A percentile compares a stretch with the other conserved stretches of the same genome.
These are phyloP conservation scores for Aurelia sp. DNA, from an alignment of 30 jellyfish, hydroid and myxozoan species.

Conservation along the genomic window DNA sequence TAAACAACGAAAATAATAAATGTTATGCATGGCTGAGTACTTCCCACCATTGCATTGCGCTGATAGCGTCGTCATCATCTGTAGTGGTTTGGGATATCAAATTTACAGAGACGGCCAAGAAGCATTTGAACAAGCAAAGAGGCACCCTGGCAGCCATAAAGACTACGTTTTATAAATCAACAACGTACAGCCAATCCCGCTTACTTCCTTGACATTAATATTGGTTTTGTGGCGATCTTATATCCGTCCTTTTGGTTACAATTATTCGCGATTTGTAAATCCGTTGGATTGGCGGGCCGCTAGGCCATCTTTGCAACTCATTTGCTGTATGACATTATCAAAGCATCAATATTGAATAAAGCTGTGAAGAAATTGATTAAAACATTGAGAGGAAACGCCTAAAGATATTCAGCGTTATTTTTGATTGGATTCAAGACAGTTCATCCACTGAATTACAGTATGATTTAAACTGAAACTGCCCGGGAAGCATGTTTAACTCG, in stretches of 20 bases:
- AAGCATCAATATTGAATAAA: no score
- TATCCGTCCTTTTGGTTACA: neutral
- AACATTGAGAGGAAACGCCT: no score
- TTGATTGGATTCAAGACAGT: no score
- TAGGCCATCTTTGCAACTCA: neutral
- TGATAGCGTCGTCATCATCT: neutral
- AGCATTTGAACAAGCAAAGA: no score
- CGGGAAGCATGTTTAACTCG: no score
- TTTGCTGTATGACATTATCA: neutral
- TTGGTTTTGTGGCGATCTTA: neutral
- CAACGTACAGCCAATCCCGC: neutral
- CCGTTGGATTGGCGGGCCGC: neutral
- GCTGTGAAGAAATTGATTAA: no score
- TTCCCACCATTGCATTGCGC: slow-evolving; percentile 23
- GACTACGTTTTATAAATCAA: neutral
- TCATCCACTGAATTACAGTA: no score
- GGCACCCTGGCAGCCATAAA: neutral
- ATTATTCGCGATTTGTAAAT: neutral
- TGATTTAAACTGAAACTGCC: no score
- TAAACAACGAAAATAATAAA: neutral
- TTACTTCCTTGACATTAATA: neutral
- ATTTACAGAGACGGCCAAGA: no score
- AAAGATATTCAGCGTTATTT: no score
- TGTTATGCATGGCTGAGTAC: slow-evolving; percentile 36
- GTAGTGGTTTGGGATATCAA: no score